Evolutionary conservation across 2,113 vertebrate species (phyloP).

Genomic region (Phoenicopterus ruber): DNA sequence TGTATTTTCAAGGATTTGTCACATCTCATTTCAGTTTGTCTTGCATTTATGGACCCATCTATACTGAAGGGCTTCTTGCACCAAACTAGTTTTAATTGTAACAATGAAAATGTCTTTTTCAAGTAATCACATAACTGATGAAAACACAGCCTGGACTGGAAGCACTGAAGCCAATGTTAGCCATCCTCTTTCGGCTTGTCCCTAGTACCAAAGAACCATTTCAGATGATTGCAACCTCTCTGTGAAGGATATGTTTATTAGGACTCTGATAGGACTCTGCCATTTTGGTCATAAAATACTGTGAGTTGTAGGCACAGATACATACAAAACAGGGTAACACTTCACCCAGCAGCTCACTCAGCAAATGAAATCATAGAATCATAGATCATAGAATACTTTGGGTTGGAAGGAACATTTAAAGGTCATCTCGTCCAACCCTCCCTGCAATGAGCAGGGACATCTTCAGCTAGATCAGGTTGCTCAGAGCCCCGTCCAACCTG

Average conservation of each 20-base stretch:
- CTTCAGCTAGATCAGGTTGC: neutral
- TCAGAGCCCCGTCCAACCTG: neutral
- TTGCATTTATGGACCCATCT: neutral
- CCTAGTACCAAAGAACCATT: neutral
- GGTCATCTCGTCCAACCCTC: neutral
- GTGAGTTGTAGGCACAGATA: neutral
- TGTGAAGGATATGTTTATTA: neutral
- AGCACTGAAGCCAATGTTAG: neutral
- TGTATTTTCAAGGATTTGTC: neutral
- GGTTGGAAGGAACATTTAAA: neutral
- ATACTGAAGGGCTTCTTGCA: neutral
- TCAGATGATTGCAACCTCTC: neutral
- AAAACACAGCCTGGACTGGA: neutral
- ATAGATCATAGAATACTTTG: neutral
- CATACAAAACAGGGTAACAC: neutral
- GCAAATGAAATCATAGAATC: neutral
- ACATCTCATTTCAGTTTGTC: neutral
- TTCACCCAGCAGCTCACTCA: neutral
- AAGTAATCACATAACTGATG: neutral
- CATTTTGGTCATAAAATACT: neutral
- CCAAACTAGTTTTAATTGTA: neutral
- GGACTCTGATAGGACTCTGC: neutral
- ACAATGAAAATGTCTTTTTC: neutral
- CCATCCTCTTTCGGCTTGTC: neutral
- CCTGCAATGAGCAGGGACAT: neutral